These are phyloP conservation scores for Stomorhina lunata DNA, from an alignment of 2,888 invertebrate species.

Conservation along the genomic window DNA sequence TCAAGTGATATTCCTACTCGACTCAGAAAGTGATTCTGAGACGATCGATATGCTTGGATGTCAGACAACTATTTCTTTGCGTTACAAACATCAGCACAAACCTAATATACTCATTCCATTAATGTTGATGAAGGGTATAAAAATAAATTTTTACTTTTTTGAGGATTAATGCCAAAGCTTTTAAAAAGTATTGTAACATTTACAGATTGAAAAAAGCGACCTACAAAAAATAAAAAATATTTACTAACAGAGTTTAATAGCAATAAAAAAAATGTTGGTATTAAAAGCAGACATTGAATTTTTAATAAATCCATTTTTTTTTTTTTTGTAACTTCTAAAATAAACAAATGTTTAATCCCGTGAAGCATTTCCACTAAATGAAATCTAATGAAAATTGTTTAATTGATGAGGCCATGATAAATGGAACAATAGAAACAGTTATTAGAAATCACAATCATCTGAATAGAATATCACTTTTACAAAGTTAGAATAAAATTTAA, in stretches of 20 bases:
- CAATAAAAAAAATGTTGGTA: constrained; percentile 26
- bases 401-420: not conserved
- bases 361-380: not conserved
- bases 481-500: too few relatives aligned
- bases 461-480: too few relatives aligned
- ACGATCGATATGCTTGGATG: too few relatives aligned
- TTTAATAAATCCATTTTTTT: constrained; percentile 35
- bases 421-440: not conserved
- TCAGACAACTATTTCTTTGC: too few relatives aligned
- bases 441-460: not conserved
- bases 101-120: too few relatives aligned
- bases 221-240: not conserved
- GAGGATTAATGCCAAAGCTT: constrained; percentile 40
- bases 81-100: too few relatives aligned
- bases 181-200: constrained; percentile 36
- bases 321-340: not conserved
- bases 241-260: not conserved
- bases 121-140: too few relatives aligned
- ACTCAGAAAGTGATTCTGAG: too few relatives aligned
- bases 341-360: constrained; percentile 40
- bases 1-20: too few relatives aligned
- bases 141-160: constrained; percentile 12
- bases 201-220: constrained; percentile 4
- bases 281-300: constrained; percentile 26
- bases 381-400: not conserved